These are phyloP conservation scores for Orchesella cincta DNA, from an alignment of 1,140 invertebrate species.

Conservation along the genomic window DNA sequence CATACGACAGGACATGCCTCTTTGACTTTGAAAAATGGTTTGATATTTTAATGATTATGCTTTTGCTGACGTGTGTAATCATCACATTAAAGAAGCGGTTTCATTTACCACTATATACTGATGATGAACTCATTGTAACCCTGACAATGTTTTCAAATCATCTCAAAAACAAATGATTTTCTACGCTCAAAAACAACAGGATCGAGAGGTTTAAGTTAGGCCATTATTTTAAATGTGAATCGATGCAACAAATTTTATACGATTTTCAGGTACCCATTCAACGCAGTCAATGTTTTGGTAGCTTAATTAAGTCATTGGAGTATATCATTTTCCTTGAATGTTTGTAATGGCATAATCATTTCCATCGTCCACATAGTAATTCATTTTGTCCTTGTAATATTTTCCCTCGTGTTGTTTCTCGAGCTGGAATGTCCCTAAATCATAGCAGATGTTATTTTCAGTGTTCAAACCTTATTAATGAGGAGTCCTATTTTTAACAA, in stretches of 20 bases:
- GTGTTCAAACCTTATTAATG: neutral
- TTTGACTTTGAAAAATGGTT: no score
- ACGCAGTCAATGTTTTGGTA: neutral
- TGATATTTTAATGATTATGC: no score
- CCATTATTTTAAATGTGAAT: neutral
- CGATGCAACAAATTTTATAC: neutral
- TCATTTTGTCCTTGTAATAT: conserved; percentile 17
- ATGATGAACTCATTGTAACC: no score
- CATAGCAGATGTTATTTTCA: neutral
- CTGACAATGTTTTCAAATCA: no score
- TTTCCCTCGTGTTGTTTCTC: neutral
- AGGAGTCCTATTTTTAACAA: neutral
- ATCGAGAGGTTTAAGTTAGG: neutral
- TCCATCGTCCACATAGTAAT: neutral
- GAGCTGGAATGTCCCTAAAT: conserved; percentile 14
- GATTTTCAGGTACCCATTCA: no score
- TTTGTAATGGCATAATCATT: neutral
- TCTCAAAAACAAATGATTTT: no score
- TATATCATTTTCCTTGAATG: neutral
- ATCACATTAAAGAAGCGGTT: no score
- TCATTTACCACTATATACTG: no score
- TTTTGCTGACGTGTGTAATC: no score
- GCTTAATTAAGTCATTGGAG: neutral
- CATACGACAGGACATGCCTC: no score
- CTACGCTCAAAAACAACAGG: no score